Evolutionary conservation across 1,140 invertebrate species (phyloP).

Genomic region (Linepithema humile): DNA sequence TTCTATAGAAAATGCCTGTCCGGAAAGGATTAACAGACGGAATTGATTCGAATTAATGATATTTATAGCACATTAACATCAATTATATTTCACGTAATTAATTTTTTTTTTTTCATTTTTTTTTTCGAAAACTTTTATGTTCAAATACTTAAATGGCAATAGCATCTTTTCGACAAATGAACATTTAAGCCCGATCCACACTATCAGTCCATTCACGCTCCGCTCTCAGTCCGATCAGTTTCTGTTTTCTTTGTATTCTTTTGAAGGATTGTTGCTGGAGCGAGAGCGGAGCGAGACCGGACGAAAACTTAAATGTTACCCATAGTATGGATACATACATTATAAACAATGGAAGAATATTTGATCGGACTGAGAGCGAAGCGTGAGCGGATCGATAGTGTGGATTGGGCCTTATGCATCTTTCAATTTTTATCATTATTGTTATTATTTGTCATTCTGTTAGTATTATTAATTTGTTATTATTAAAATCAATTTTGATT

Average conservation of each 20-base stretch:
- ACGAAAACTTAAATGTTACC: too few relatives aligned
- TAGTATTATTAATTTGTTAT: too few relatives aligned
- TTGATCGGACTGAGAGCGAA: not conserved
- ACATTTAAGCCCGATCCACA: not conserved
- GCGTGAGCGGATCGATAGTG: not conserved
- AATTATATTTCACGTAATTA: not conserved
- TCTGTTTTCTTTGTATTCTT: too few relatives aligned
- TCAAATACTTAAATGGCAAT: too few relatives aligned
- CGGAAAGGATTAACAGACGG: too few relatives aligned
- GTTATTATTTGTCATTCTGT: too few relatives aligned
- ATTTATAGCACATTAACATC: not conserved
- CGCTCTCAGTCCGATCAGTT: not conserved
- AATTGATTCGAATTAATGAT: not conserved
- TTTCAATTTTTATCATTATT: too few relatives aligned
- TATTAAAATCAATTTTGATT: too few relatives aligned
- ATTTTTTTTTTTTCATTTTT: not conserved
- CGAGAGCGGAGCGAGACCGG: not conserved
- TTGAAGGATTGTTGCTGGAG: not conserved
- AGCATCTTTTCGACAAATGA: too few relatives aligned
- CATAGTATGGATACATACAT: too few relatives aligned
- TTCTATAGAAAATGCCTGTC: too few relatives aligned
- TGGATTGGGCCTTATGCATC: not conserved
- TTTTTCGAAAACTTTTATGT: not conserved
- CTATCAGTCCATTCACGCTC: not conserved
- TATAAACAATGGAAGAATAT: too few relatives aligned